Evolutionary conservation across 37 sponge, comb jelly and placozoan species (phyloP).

Genomic region (Haliclona indistincta): DNA sequence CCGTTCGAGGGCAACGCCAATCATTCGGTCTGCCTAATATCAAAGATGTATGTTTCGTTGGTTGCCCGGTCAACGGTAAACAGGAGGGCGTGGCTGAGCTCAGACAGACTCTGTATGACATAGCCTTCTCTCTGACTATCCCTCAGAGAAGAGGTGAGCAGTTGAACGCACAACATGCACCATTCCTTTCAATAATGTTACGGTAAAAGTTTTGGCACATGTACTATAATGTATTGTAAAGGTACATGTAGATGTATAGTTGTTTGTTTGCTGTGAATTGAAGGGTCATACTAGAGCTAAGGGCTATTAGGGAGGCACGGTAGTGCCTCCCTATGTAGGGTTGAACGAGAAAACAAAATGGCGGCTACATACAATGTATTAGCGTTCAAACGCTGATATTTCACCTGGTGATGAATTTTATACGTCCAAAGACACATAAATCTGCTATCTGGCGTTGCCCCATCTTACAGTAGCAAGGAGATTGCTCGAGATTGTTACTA

Average conservation of each 20-base stretch:
- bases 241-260: not conserved
- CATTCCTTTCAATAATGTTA: not conserved
- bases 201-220: not conserved
- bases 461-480: too few species aligned
- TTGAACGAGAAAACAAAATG: too few species aligned
- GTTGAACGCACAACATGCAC: not conserved
- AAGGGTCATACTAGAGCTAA: too few species aligned
- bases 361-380: too few species aligned
- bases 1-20: not conserved
- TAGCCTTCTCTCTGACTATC: slow-evolving; percentile 61
- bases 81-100: slow-evolving; percentile 72
- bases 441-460: too few species aligned
- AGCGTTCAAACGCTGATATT: too few species aligned
- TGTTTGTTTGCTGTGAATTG: too few species aligned
- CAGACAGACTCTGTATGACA: slow-evolving; percentile 72
- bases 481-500: too few species aligned
- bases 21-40: slow-evolving; percentile 79
- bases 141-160: slow-evolving; percentile 43
- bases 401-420: too few species aligned
- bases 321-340: too few species aligned
- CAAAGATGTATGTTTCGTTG: slow-evolving; percentile 76
- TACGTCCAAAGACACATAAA: too few species aligned
- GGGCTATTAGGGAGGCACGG: too few species aligned
- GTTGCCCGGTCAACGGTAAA: slow-evolving; percentile 46
- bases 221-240: not conserved